Evolutionary conservation across 2,113 vertebrate species (phyloP), one percentile per base, ranked within the genome.

Genomic region (Mirza zaza): DNA sequence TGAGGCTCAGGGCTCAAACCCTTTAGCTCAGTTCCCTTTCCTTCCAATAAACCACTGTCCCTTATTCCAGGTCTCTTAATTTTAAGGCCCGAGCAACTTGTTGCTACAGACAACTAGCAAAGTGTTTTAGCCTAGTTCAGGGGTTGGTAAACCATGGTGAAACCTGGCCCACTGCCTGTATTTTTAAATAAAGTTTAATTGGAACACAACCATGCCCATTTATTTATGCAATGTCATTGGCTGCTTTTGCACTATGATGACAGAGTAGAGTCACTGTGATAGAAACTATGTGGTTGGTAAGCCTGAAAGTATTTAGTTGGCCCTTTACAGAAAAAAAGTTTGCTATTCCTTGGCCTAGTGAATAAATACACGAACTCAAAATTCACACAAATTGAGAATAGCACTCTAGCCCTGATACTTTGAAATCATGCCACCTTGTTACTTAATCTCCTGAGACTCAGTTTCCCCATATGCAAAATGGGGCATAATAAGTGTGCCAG

Each of bases 131-230:
- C 11, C 29, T 76, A 59, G 23, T 48, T 89, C 4, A 73, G 42
- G 14, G 32, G 10, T 67, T 6, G 25, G 23, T 2, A 82, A 79
- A 86, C 36, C 57, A 23, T 29, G 18, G 29, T 8, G 73, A 68
- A 95, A 75, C 6, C 8, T 57, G 39, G 27, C 45, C 1, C 39
- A 42, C 45, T 3, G 5, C 21, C 21, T 93, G 6, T 81, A 23
- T 57, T 94, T 88, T 34, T 18, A 88, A 92, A 87, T 85, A 81
- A 68, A 87, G 21, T 76, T 90, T 65, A 75, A 55, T 73, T 70
- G 32, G 34, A 59, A 86, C 15, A 80, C 20, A 82, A 29, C 11
- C 68, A 34, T 48, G 9, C 8, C 21, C 34, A 39, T 34, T 61
- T 5, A 45, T 50, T 85, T 71, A 23, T 9, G 8, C n/a, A 10